Evolutionary conservation across 2,888 invertebrate genomes (phyloP), one percentile per base, ranked within the genome.

Genomic region (Isoperla grammatica): DNA sequence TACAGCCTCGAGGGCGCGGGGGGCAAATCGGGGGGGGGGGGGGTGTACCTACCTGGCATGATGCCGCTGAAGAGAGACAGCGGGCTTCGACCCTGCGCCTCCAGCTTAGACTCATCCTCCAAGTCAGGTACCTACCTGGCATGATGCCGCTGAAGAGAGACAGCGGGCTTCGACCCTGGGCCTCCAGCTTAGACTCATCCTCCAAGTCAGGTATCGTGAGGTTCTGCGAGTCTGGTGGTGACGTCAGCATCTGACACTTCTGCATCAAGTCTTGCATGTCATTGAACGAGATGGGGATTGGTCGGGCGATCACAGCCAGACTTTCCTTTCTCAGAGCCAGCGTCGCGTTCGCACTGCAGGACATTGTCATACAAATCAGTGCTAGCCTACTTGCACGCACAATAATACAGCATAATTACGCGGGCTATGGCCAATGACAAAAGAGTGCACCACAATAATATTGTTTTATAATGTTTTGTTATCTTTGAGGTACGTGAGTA

Each of bases 231-330:
- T 40, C 57, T 19, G 54, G 46, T 8, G 61, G 57, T 2, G 63
- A 22, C 2, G 22, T 82, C 64, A 90, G 78, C 72, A 82, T 80
- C 69, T 88, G 86, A 68, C 91, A 92, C 70, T 88, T 86, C n/a
- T 78, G 74, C 88, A 91, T 90, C 43, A 91, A 79, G 66, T 81
- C 82, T 61, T 87, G 77, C 88, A 91, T 91, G 73, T 90, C 87
- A 1, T 76, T 73, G 71, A 91, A 88, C 50, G 80, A 78, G 64
- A 89, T 85, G 63, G 77, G 78, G 42, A 84, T 75, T 1, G 88
- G 87, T 29, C 80, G 74, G 68, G 85, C 82, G 65, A 82, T 78
- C 58, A 77, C 73, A 58, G 82, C 78, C 61, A 89, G 75, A 68
- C 84, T 82, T 19, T 79, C 79, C 59, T 90, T 42, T n/a, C 40